Percentiles rank a stretch among this genome's conserved stretches.
phyloP scores from a whole-genome alignment of 2,113 vertebrate species.

The Phyllostomus hastatus region DNA sequence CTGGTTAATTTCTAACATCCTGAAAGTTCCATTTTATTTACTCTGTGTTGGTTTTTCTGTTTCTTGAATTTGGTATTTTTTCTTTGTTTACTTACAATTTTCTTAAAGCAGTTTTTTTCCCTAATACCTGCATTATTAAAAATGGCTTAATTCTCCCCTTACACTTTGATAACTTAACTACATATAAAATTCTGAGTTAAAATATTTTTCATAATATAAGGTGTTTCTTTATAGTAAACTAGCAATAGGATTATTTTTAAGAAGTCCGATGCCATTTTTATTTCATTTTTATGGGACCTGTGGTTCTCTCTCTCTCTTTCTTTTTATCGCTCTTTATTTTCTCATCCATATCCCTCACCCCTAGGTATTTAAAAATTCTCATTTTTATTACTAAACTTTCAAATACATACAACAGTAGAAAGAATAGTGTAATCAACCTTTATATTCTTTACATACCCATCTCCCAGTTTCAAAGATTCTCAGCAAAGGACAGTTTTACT shows the following conservation, averaged over 20 bases:
- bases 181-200: not conserved
- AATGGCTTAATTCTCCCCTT: not conserved
- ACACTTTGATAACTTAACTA: not conserved
- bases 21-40: not conserved
- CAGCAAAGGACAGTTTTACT: not conserved
- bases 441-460: too few relatives aligned
- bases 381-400: not conserved
- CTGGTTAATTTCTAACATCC: not conserved
- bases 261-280: not conserved
- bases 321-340: not conserved
- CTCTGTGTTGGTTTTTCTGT: not conserved
- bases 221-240: not conserved
- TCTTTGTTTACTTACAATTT: not conserved
- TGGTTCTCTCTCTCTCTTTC: not conserved
- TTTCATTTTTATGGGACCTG: not conserved
- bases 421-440: not conserved
- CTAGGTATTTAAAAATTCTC: not conserved
- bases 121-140: not conserved
- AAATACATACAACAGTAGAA: not conserved
- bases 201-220: conserved; percentile 3
- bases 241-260: not conserved
- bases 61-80: not conserved
- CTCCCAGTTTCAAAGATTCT: not conserved
- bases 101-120: not conserved
- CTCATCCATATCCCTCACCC: not conserved